A percentile compares a stretch with the other conserved stretches of the same genome.
phyloP scores from a whole-genome alignment of 2,113 vertebrate species.

The Atractosteus spatula region DNA sequence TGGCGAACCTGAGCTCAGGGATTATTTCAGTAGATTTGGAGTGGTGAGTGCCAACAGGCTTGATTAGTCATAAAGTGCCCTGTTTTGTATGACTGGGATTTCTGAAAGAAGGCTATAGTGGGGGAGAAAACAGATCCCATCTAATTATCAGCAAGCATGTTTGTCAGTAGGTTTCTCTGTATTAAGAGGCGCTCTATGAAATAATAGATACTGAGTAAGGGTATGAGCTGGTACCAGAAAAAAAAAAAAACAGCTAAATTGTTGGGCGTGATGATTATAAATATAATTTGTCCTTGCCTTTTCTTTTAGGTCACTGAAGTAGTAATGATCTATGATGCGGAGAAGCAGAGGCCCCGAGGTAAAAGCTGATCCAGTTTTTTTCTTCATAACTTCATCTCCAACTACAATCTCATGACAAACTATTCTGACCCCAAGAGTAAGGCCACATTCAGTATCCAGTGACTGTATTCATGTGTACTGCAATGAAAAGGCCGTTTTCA shows the following conservation, averaged over 20 bases:
- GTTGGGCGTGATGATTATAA: background rate
- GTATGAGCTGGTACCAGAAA: too few relatives aligned
- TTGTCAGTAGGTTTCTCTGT: too few relatives aligned
- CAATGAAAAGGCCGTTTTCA: constrained; percentile 12
- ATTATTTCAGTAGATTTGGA: constrained; percentile 99
- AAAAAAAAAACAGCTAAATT: background rate
- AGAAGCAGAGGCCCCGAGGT: constrained; percentile 99
- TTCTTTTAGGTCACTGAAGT: constrained; percentile 93
- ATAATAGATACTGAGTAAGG: too few relatives aligned
- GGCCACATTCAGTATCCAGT: constrained; percentile 23
- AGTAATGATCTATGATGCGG: constrained; percentile 99
- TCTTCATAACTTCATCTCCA: constrained; percentile 65
- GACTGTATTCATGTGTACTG: constrained; percentile 1
- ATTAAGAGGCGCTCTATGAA: too few relatives aligned
- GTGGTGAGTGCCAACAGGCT: constrained; percentile 82
- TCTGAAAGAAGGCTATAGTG: too few relatives aligned
- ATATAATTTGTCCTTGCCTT: constrained; percentile 43
- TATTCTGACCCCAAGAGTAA: constrained; percentile 72
- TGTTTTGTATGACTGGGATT: too few relatives aligned
- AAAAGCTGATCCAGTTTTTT: constrained; percentile 89
- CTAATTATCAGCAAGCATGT: too few relatives aligned
- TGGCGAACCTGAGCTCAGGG: constrained; percentile 98
- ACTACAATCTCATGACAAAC: constrained; percentile 94
- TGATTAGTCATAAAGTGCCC: too few relatives aligned
- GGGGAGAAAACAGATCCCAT: too few relatives aligned